Base-by-base conservation (phyloP, 2,888 invertebrate species). In the Lypha dubia region DNA sequence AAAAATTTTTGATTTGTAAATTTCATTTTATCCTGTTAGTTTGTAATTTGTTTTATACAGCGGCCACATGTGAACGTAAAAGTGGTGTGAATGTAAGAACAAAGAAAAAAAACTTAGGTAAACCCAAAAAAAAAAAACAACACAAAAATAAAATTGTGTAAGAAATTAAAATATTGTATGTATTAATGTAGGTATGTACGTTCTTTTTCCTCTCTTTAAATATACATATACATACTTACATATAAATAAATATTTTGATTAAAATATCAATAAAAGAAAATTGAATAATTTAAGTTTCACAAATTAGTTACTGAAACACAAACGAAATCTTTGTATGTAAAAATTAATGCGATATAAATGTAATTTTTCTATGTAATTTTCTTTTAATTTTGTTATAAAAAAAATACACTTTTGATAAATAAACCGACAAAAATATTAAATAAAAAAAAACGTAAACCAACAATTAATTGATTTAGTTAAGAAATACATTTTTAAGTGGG, bases 211-310 rank as follows among this genome's bases (percentile, higher is more conserved):
- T 60, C 22, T 56, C 56, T 58, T 38, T 44, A 41, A 22, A 62
- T 41, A 70, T 28, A 24, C 22, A 22, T n/a, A n/a, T n/a, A n/a
- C n/a, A n/a, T n/a, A n/a, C n/a, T n/a, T n/a, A n/a, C n/a, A n/a
- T n/a, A n/a, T 62, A 65, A 79, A 73, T 62, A 65, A 79, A 65
- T 38, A 15, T 58, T 73, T 79, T 44, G 51, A 79, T 67, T 68
- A 67, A 68, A 83, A 77, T 70, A 58, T n/a, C 53, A 75, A 65
- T 70, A 62, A 53, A 51, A 22, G 11, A 32, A 51, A 62, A 70
- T 49, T 60, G 56, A 20, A 20, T 84, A 81, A n/a, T 77, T 79
- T 84, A 81, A 84, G 81, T 81, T 74, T 77, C 63, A 74, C 74
- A 81, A 84, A 81, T 81, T 81, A 79, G 77, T 74, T 74, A 84